Percentiles rank a stretch among this genome's conserved stretches.
Conservation (phyloP, 2,113 vertebrate species). For the Hippocampus comes region DNA sequence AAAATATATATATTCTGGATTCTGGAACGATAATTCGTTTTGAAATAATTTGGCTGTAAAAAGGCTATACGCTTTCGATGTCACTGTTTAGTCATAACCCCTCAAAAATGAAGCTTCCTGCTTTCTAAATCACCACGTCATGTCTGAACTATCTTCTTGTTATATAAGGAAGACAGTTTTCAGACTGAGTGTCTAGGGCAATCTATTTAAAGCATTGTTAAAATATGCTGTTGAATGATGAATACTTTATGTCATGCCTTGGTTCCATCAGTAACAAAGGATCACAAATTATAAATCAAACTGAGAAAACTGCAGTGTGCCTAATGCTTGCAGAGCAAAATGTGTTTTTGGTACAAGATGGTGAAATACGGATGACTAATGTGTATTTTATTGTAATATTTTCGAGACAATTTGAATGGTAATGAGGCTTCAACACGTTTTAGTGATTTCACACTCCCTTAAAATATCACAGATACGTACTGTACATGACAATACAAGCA, state of each 20-base stretch:
- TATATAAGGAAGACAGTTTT: conserved; percentile 38
- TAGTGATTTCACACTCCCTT: background rate
- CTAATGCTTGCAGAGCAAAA: background rate
- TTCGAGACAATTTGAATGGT: background rate
- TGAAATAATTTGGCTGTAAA: background rate
- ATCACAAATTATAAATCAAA: conserved; percentile 5
- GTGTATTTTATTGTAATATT: background rate
- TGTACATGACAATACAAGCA: background rate
- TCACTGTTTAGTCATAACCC: background rate
- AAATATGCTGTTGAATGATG: conserved; percentile 36
- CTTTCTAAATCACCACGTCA: conserved; percentile 25
- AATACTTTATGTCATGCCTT: conserved; percentile 38
- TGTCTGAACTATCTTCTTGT: conserved; percentile 28
- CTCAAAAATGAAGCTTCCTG: background rate
- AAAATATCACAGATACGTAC: background rate
- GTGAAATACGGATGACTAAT: background rate
- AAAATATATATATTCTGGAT: background rate
- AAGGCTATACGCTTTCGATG: background rate
- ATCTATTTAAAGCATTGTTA: conserved; percentile 50
- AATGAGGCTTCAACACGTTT: background rate
- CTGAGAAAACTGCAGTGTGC: conserved; percentile 13
- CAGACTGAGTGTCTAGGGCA: conserved; percentile 29
- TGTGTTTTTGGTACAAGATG: background rate
- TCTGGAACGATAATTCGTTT: background rate
- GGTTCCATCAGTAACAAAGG: conserved; percentile 26